phyloP scores from a whole-genome alignment of 2,797 vertebrate species.

The Meda fulgida region DNA sequence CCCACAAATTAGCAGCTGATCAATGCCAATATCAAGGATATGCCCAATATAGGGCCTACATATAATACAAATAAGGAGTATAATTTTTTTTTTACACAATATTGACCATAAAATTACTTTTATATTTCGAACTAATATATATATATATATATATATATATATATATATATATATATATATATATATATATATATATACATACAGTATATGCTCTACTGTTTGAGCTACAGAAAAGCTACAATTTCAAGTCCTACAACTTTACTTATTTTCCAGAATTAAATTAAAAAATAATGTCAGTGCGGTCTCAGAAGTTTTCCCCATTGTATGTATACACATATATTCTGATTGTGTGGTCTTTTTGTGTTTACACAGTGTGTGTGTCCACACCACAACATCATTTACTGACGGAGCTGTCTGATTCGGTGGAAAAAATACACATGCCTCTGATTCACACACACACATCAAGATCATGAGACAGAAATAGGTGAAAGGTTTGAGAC shows the following conservation, averaged over 20 bases:
- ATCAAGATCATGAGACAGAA: constrained; percentile 49
- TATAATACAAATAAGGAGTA: neutral
- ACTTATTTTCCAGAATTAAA: neutral
- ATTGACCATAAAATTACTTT: neutral
- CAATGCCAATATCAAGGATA: neutral
- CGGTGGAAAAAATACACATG: neutral
- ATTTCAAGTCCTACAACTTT: neutral
- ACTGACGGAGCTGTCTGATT: neutral
- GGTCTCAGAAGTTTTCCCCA: neutral
- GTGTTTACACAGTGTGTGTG: constrained; percentile 39
- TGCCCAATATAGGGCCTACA: neutral
- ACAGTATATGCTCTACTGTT: neutral
- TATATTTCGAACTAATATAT: neutral
- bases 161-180: no score
- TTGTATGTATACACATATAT: constrained; percentile 15
- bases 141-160: no score
- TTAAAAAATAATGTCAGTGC: neutral
- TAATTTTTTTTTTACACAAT: neutral
- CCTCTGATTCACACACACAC: constrained; percentile 31
- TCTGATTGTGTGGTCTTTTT: constrained; percentile 36
- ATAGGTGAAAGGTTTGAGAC: constrained; percentile 51
- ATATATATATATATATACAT: no score
- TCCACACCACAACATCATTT: constrained; percentile 16
- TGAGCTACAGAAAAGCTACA: neutral
- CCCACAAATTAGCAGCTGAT: neutral